Evolutionary conservation across 37 sponge, comb jelly and placozoan species (phyloP), one percentile per base, ranked within the genome.

Genomic region (Ianthella basta): DNA sequence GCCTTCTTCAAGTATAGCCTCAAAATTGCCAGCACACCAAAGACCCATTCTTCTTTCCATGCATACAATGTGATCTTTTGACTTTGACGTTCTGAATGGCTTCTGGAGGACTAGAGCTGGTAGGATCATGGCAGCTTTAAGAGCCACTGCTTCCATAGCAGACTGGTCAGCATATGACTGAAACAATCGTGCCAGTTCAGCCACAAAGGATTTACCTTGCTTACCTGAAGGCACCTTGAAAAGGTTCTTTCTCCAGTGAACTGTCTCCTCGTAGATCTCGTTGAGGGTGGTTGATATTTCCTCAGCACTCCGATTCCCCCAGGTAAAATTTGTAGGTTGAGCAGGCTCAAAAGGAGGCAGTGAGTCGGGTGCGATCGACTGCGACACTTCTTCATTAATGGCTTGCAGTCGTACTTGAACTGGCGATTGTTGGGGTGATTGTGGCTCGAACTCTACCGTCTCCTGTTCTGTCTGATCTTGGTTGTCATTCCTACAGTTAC

Each of bases 111-210:
- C 40, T 35, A 75, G 78, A 16, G 41, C 40, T 14, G 78, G 41
- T 14, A 40, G 15, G 10, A 75, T 41, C 78, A 40, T 75, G 10
- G 78, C 78, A 75, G 78, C 78, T 75, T 30, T 16, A 14, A 75
- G 19, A 14, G 78, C 78, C 16, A 37, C 44, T 37, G 53, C 39
- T 37, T 35, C 78, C 54, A 35, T 16, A n/a, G 78, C 50, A 15
- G 16, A 16, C 12, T 15, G 16, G 14, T 35, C 41, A 14, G 40
- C 78, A 75, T 41, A 75, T 15, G 20, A 16, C 15, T 24, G 78
- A 35, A 41, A 75, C 53, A 66, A n/a, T n/a, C 68, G 68, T 14
- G 68, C 23, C 68, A 66, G 23, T n/a, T 66, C 68, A 13, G 25
- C 23, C 12, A 66, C 68, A 66, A 66, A 66, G 23, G 68, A 14